Evolutionary conservation across 53 echinoderm and acorn worm species (phyloP).

Genomic region (Echinarachnius parma): DNA sequence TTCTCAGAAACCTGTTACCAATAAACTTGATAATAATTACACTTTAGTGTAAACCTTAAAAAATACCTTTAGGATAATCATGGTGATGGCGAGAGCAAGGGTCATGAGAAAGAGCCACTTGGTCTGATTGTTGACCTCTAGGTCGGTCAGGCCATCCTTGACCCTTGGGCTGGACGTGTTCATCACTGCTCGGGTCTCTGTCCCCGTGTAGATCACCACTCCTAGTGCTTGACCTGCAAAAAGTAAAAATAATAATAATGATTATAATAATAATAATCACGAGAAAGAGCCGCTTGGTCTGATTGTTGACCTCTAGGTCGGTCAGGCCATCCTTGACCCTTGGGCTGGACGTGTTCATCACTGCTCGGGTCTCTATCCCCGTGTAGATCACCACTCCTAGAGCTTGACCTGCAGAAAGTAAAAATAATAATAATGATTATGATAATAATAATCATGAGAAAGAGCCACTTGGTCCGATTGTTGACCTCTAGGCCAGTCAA

Average conservation of each 20-base stretch:
- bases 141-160: constrained; percentile 90
- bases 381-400: constrained; percentile 91
- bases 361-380: constrained; percentile 85
- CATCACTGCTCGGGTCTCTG: constrained; percentile 92
- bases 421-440: too few relatives aligned
- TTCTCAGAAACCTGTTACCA: too few relatives aligned
- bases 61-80: constrained; percentile 89
- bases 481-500: too few relatives aligned
- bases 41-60: too few relatives aligned
- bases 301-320: constrained; percentile 91
- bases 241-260: too few relatives aligned
- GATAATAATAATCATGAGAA: background rate
- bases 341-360: constrained; percentile 96
- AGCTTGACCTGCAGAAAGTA: constrained; percentile 63
- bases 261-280: too few relatives aligned
- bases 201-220: constrained; percentile 87
- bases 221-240: constrained; percentile 84
- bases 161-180: constrained; percentile 87
- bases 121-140: constrained; percentile 93
- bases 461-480: background rate
- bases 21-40: too few relatives aligned
- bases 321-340: constrained; percentile 84
- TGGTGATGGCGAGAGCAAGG: constrained; percentile 62
- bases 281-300: constrained; percentile 95
- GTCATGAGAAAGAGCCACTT: constrained; percentile 89